Evolutionary conservation across 2,888 invertebrate genomes (phyloP), one percentile per base, ranked within the genome.

Genomic region (Zygogramma bicolorata): DNA sequence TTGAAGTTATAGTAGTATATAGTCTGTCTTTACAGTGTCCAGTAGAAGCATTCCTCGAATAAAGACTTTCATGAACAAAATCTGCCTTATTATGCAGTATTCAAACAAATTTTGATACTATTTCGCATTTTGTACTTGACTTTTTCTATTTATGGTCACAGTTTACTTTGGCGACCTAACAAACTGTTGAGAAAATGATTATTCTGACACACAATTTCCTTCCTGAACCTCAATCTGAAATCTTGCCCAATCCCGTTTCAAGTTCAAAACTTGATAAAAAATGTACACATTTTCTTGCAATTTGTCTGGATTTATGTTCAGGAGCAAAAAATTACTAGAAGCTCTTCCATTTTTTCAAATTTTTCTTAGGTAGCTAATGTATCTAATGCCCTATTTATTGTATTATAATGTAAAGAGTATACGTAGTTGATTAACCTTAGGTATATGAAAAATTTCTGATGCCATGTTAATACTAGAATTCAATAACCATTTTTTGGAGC

Each of bases 341-440:
- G 15, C 5, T 20, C 20, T 46, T 46, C 5, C 8, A 25, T 25
- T 53, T 53, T 53, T 53, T 53, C 25, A 10, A 53, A 13, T 13
- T 4, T 3, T 53, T 27, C 13, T 53, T 27, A 53, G 25, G 53
- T 27, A 53, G 25, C 53, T 53, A 53, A 25, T 53, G 53, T 53
- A 53, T n/a, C 13, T 8, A 25, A 31, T 68, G 22, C 63, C 70
- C 57, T 69, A 74, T 74, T 70, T 75, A 74, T 75, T 75, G 75
- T 75, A 75, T 65, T 74, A 75, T 75, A 75, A 71, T 75, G 75
- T 75, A 75, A 75, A 75, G 68, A 74, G 71, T 73, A 70, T 69
- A 61, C 25, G 29, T 72, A 72, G 68, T 65, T 53, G 53, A 70
- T 59, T 70, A 62, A 60, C 65, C 20, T 40, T 68, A 67, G 65